These are phyloP conservation scores for Panurus biarmicus DNA, from an alignment of 2,113 vertebrate species.

Conservation along the genomic window DNA sequence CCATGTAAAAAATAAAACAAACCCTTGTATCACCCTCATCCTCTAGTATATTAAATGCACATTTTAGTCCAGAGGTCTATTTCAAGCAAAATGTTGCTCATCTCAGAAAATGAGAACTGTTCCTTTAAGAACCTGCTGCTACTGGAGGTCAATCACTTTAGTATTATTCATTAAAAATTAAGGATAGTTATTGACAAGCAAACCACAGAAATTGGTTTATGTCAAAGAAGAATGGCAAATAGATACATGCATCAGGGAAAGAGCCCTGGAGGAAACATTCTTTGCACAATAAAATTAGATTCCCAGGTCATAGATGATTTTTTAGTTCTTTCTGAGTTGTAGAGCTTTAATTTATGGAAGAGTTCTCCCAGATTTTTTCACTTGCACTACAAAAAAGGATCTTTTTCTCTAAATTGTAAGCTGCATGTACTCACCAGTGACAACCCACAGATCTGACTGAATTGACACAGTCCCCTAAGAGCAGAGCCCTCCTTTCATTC, in stretches of 20 bases:
- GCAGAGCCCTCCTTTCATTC: neutral
- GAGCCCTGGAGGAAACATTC: neutral
- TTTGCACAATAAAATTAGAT: conserved; percentile 35
- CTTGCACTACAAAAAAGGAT: neutral
- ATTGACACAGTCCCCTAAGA: neutral
- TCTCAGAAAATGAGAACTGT: neutral
- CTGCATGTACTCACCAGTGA: neutral
- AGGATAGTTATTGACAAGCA: neutral
- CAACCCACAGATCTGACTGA: neutral
- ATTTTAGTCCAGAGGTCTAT: neutral
- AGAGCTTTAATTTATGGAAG: neutral
- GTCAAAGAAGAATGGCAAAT: neutral
- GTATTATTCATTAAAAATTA: neutral
- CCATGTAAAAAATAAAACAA: neutral
- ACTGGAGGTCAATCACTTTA: neutral
- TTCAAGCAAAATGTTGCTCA: neutral
- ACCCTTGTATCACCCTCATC: neutral
- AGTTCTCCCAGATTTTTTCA: neutral
- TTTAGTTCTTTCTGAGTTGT: neutral
- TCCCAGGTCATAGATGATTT: conserved; percentile 13
- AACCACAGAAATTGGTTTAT: neutral
- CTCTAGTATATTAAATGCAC: neutral
- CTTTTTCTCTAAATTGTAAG: neutral
- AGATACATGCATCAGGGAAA: neutral
- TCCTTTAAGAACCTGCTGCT: neutral